Evolutionary conservation across 2,113 vertebrate genomes (phyloP).

Genomic region (Corvus cornix): DNA sequence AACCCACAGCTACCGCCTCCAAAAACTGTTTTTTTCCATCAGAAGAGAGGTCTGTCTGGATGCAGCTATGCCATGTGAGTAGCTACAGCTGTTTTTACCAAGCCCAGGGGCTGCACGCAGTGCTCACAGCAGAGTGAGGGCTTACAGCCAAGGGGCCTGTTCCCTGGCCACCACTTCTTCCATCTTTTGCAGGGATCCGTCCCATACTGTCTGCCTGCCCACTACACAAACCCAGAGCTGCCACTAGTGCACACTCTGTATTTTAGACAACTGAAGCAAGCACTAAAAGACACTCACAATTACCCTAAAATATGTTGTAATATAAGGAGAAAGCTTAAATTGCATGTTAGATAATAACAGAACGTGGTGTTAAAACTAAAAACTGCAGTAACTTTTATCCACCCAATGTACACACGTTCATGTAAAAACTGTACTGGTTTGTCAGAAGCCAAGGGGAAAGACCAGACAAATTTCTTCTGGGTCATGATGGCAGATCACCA

Average conservation of each 20-base stretch:
- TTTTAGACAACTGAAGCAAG: not conserved
- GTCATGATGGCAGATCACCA: constrained; percentile 39
- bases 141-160: not conserved
- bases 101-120: not conserved
- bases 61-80: not conserved
- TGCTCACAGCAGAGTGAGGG: not conserved
- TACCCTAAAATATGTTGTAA: not conserved
- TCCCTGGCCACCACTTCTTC: not conserved
- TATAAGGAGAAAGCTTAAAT: not conserved
- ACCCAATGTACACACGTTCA: not conserved
- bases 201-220: not conserved
- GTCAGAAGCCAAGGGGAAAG: not conserved
- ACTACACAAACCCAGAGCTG: not conserved
- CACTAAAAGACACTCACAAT: not conserved
- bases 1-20: not conserved
- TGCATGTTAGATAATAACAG: constrained; percentile 20
- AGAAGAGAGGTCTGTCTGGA: not conserved
- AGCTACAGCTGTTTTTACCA: not conserved
- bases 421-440: not conserved
- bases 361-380: constrained; percentile 12
- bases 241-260: not conserved
- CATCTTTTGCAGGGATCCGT: not conserved
- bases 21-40: not conserved
- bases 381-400: constrained; percentile 20
- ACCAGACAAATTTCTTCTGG: not conserved